phyloP scores from a whole-genome alignment of 2,797 vertebrate genomes.

The Neosilurus hyrtlii region DNA sequence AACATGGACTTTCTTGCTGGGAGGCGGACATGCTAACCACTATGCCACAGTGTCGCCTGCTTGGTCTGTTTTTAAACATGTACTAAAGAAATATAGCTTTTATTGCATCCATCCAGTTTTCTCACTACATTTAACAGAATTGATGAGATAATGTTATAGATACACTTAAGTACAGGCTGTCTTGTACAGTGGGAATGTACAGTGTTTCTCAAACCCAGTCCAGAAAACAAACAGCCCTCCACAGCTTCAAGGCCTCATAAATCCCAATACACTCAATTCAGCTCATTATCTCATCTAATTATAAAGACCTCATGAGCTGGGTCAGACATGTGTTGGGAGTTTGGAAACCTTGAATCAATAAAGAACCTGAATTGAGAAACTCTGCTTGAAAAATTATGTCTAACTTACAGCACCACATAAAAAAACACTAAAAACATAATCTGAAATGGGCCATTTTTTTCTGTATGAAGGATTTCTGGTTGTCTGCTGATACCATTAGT shows the following conservation, averaged over 20 bases:
- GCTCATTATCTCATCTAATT: slow-evolving; percentile 1
- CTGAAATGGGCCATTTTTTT: slow-evolving; percentile 3
- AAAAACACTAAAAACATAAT: background rate
- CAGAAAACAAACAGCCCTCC: background rate
- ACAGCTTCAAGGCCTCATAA: background rate
- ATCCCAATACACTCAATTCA: background rate
- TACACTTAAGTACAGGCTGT: background rate
- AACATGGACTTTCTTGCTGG: too few relatives aligned
- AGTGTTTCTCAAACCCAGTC: background rate
- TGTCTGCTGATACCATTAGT: slow-evolving; percentile 29
- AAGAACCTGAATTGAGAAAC: background rate
- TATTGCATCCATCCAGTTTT: background rate
- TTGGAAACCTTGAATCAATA: background rate
- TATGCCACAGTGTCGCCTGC: too few relatives aligned
- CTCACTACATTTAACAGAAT: background rate
- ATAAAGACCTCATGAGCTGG: background rate
- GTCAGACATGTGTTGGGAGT: background rate
- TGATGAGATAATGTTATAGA: background rate
- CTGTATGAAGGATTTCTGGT: slow-evolving; percentile 42
- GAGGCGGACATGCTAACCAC: too few relatives aligned
- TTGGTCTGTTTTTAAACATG: background rate
- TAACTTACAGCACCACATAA: background rate
- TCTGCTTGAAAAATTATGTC: background rate
- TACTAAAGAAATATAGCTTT: too few relatives aligned
- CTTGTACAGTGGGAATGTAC: background rate